A percentile compares a stretch with the other conserved stretches of the same genome.
phyloP scores from a whole-genome alignment of 2,113 vertebrate species.

The Vireo altiloquus region DNA sequence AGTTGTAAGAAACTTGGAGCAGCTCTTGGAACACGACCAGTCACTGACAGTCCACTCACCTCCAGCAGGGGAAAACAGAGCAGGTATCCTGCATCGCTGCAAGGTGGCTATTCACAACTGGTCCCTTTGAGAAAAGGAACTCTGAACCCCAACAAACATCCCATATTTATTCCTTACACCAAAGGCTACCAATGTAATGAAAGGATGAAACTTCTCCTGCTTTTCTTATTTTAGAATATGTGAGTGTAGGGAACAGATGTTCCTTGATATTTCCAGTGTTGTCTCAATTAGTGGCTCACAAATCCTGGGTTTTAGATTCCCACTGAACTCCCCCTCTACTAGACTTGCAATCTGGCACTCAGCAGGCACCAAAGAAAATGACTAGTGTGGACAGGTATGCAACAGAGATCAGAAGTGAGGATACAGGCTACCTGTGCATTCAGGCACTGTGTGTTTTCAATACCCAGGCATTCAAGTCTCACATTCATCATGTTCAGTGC shows the following conservation, averaged over 20 bases:
- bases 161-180: background rate
- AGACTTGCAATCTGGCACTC: background rate
- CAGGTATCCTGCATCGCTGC: background rate
- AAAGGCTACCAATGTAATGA: background rate
- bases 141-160: background rate
- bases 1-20: background rate
- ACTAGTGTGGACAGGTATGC: background rate
- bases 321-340: background rate
- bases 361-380: slow-evolving; percentile 20
- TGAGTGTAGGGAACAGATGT: background rate
- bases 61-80: background rate
- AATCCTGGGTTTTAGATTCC: background rate
- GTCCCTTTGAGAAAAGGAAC: background rate
- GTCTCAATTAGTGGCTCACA: background rate
- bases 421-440: background rate
- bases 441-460: background rate
- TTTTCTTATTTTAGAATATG: background rate
- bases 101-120: fast-evolving
- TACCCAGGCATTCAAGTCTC: slow-evolving; percentile 2
- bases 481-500: slow-evolving; percentile 24
- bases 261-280: background rate
- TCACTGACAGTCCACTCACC: background rate
- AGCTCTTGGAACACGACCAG: fast-evolving
- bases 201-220: background rate
- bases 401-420: background rate